Evolutionary conservation across 2,888 invertebrate genomes (phyloP).

Genomic region (Agrochola litura): DNA sequence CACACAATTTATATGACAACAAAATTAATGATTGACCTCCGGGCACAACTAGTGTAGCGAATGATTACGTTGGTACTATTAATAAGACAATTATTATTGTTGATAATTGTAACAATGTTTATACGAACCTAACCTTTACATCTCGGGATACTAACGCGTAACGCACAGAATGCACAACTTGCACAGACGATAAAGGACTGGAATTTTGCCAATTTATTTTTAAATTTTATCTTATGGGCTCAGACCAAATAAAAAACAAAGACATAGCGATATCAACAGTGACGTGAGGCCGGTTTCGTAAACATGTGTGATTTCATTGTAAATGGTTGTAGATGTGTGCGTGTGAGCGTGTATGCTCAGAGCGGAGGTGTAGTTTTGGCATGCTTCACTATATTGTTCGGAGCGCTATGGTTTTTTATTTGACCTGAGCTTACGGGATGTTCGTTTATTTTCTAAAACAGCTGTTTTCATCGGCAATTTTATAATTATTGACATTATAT

Average conservation of each 20-base stretch:
- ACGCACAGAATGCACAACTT: not conserved
- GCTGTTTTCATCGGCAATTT: not conserved
- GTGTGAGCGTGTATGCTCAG: too few species aligned
- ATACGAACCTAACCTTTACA: not conserved
- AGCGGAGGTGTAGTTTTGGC: too few species aligned
- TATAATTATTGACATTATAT: not conserved
- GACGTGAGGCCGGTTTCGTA: too few species aligned
- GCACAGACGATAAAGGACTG: not conserved
- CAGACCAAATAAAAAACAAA: too few species aligned
- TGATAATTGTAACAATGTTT: slow-evolving; percentile 1
- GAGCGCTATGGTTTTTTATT: too few species aligned
- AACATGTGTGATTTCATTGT: too few species aligned
- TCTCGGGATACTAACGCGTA: slow-evolving; percentile 6
- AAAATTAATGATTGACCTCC: not conserved
- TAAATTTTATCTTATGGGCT: too few species aligned
- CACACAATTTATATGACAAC: not conserved
- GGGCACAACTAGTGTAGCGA: slow-evolving; percentile 1
- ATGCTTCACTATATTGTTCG: too few species aligned
- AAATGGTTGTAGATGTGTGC: too few species aligned
- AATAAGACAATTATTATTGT: not conserved
- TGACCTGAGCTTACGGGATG: not conserved
- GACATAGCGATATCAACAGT: too few species aligned
- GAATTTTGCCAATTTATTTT: not conserved
- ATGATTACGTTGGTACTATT: not conserved
- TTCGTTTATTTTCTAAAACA: not conserved